These are phyloP conservation scores for Forbesichthys papilliferus DNA, from an alignment of 2,113 vertebrate species.

Conservation along the genomic window DNA sequence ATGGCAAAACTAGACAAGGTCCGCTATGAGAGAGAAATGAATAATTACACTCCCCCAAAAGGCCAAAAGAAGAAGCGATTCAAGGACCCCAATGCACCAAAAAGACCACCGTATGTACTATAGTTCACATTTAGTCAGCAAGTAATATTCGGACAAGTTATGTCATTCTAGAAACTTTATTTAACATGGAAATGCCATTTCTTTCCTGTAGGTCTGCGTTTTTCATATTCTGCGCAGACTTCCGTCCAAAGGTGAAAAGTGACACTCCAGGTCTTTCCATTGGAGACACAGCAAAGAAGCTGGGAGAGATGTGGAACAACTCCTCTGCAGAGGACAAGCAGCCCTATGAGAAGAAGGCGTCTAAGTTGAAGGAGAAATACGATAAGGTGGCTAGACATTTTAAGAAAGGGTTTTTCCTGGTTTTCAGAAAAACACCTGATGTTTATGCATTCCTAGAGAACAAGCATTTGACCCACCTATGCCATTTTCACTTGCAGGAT, in stretches of 20 bases:
- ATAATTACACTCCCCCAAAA: slow-evolving; percentile 90
- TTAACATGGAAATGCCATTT: background rate
- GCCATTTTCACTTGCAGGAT: slow-evolving; percentile 75
- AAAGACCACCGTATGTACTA: slow-evolving; percentile 93
- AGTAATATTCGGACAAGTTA: too few species aligned
- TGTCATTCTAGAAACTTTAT: background rate
- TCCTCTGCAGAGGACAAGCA: slow-evolving; percentile 88
- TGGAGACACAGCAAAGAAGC: slow-evolving; percentile 92
- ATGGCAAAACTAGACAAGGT: slow-evolving; percentile 94
- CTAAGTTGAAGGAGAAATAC: slow-evolving; percentile 97
- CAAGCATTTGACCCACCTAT: background rate
- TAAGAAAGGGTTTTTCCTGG: background rate
- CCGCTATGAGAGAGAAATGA: slow-evolving; percentile 97
- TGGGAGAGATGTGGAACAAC: slow-evolving; percentile 97
- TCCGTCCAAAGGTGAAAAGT: slow-evolving; percentile 92
- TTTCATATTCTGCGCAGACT: slow-evolving; percentile 96
- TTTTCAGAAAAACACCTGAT: background rate
- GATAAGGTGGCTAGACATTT: slow-evolving; percentile 80
- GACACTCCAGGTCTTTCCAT: slow-evolving; percentile 88
- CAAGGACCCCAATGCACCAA: slow-evolving; percentile 97
- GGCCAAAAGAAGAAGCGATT: slow-evolving; percentile 91
- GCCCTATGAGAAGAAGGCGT: slow-evolving; percentile 94
- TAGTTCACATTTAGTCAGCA: background rate
- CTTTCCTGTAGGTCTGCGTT: slow-evolving; percentile 87
- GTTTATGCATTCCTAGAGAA: background rate